These are phyloP conservation scores for Meloidogyne hapla DNA, from an alignment of 1,140 invertebrate species.

Conservation along the genomic window DNA sequence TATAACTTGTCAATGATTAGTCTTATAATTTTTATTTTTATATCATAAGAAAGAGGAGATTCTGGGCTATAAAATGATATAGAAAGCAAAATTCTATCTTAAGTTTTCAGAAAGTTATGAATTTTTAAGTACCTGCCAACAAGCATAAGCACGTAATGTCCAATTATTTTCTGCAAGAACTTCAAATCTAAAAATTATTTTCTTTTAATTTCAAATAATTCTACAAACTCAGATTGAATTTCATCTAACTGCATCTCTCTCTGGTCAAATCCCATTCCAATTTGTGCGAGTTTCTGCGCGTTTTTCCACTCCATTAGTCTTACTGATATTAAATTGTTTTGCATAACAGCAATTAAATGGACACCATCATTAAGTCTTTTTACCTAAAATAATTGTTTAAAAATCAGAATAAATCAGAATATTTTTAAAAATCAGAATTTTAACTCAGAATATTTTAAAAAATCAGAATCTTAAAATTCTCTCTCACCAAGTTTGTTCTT, in stretches of 20 bases:
- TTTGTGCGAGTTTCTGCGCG: slow-evolving; percentile 58
- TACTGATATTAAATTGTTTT: slow-evolving; percentile 54
- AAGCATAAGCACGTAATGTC: slow-evolving; percentile 61
- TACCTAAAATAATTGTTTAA: slow-evolving; percentile 40
- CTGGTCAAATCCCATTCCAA: slow-evolving; percentile 61
- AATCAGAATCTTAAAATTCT: not conserved
- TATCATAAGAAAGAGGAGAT: not conserved
- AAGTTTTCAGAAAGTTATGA: not conserved
- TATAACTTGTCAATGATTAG: not conserved
- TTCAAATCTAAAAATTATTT: slow-evolving; percentile 54
- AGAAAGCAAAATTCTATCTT: not conserved
- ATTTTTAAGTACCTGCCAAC: slow-evolving; percentile 47
- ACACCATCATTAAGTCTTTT: slow-evolving; percentile 60
- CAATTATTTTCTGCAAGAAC: slow-evolving; percentile 62
- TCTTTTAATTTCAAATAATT: slow-evolving; percentile 19
- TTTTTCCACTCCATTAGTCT: slow-evolving; percentile 62
- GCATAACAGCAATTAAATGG: slow-evolving; percentile 54
- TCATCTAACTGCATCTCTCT: slow-evolving; percentile 57
- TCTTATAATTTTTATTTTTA: not conserved
- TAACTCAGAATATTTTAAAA: not conserved
- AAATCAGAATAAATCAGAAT: no score
- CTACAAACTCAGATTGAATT: slow-evolving; percentile 57
- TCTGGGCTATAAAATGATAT: not conserved
- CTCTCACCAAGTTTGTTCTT: slow-evolving; percentile 50
- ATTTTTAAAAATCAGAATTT: not conserved